phyloP scores from a whole-genome alignment of 2,113 vertebrate genomes.

The Nicator chloris region DNA sequence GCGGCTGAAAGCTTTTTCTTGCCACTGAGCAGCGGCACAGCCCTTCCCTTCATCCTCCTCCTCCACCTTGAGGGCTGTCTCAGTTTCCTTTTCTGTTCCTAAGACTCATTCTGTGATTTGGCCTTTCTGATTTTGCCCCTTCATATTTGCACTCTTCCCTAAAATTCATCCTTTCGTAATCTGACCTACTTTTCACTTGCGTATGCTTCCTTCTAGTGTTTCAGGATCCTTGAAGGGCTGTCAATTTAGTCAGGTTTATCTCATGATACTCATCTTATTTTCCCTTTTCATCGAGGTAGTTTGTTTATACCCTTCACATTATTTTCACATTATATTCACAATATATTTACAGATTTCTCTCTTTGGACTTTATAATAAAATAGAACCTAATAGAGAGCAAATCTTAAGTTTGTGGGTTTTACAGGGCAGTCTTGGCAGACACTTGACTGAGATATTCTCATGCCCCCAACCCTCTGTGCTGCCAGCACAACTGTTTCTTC shows the following conservation, averaged over 20 bases:
- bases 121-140: slow-evolving; percentile 20
- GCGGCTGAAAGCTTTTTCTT: not conserved
- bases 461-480: not conserved
- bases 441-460: not conserved
- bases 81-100: not conserved
- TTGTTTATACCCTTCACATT: not conserved
- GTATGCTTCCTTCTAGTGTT: slow-evolving; percentile 31
- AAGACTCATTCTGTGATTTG: not conserved
- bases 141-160: not conserved
- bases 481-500: slow-evolving; percentile 42
- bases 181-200: slow-evolving; percentile 34
- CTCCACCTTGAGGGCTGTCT: not conserved
- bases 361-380: not conserved
- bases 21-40: accelerated
- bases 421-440: not conserved
- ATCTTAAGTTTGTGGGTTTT: not conserved
- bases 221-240: slow-evolving; percentile 1
- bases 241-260: not conserved
- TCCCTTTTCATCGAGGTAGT: not conserved
- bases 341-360: not conserved
- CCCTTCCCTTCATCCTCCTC: not conserved
- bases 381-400: not conserved
- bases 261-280: not conserved
- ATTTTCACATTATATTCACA: not conserved
- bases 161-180: slow-evolving; percentile 24